Evolutionary conservation across 2,888 invertebrate species (phyloP).

Genomic region (Lucinisca nassula): DNA sequence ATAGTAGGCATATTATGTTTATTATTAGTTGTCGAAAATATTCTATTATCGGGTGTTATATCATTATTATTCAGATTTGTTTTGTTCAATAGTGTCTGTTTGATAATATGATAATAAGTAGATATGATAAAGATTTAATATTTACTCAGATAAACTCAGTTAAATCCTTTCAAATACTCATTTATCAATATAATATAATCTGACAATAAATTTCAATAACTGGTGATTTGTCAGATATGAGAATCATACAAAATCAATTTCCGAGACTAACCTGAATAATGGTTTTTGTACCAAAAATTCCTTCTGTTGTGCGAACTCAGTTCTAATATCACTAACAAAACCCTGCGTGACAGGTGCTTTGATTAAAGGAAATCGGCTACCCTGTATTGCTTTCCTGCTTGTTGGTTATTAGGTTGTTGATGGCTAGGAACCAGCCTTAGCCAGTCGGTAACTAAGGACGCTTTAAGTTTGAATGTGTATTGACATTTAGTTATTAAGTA

Average conservation of each 20-base stretch:
- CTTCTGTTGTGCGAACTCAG: neutral
- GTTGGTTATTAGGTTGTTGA: neutral
- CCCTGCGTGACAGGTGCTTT: neutral
- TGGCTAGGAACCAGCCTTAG: constrained; percentile 13
- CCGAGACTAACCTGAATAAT: neutral
- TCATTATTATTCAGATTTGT: too few relatives aligned
- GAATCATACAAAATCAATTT: constrained; percentile 12
- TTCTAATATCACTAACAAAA: constrained; percentile 8
- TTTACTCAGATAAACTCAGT: neutral
- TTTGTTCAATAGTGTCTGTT: too few relatives aligned
- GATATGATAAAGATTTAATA: constrained; percentile 10
- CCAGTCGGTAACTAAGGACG: constrained; percentile 46
- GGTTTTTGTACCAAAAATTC: constrained; percentile 3
- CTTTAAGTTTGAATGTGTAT: constrained; percentile 17
- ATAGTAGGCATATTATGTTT: too few relatives aligned
- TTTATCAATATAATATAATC: neutral
- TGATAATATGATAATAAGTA: constrained; percentile 6
- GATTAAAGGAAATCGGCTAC: neutral
- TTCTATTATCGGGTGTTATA: too few relatives aligned
- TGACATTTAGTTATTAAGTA: constrained; percentile 8
- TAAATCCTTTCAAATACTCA: neutral
- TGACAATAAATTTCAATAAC: constrained; percentile 1
- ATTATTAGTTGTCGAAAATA: too few relatives aligned
- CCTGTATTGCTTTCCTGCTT: neutral
- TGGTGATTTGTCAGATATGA: constrained; percentile 4